Evolutionary conservation across 1,140 invertebrate genomes (phyloP).

Genomic region (Cyclina sinensis): DNA sequence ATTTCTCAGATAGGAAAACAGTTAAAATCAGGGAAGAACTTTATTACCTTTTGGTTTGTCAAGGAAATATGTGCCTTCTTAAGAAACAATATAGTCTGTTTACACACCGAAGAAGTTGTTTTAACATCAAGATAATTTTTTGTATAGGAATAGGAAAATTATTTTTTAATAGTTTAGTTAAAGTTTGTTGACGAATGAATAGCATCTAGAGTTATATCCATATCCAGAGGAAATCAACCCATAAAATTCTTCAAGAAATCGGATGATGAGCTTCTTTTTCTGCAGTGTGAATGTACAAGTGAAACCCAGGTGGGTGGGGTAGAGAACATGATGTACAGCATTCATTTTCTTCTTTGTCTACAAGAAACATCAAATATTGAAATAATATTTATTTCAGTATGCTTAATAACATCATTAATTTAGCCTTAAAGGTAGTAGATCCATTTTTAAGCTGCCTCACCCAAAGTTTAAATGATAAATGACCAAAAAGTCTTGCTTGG

Average conservation of each 20-base stretch:
- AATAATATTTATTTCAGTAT: slow-evolving; percentile 25
- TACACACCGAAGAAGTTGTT: no score
- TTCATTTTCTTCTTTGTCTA: not conserved
- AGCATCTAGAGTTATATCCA: no score
- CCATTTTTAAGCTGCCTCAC: slow-evolving; percentile 15
- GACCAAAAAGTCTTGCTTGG: not conserved
- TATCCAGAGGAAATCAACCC: no score
- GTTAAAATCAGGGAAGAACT: no score
- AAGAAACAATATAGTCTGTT: no score
- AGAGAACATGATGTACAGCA: not conserved
- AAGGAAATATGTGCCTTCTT: no score
- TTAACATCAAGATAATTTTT: no score
- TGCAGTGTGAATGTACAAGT: not conserved
- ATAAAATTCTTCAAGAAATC: not conserved
- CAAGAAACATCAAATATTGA: not conserved
- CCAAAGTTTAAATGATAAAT: slow-evolving; percentile 5
- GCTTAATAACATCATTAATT: not conserved
- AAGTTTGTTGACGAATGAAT: no score
- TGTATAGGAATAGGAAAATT: no score
- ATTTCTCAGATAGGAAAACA: no score
- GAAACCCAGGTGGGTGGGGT: slow-evolving; percentile 30
- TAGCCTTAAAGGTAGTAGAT: slow-evolving; percentile 31
- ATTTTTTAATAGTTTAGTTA: no score
- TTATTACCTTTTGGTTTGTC: no score
- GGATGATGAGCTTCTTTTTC: not conserved